A percentile compares a stretch with the other conserved stretches of the same genome.
phyloP scores from a whole-genome alignment of 2,113 vertebrate species.

The Cryptomyrus ogoouensis region DNA sequence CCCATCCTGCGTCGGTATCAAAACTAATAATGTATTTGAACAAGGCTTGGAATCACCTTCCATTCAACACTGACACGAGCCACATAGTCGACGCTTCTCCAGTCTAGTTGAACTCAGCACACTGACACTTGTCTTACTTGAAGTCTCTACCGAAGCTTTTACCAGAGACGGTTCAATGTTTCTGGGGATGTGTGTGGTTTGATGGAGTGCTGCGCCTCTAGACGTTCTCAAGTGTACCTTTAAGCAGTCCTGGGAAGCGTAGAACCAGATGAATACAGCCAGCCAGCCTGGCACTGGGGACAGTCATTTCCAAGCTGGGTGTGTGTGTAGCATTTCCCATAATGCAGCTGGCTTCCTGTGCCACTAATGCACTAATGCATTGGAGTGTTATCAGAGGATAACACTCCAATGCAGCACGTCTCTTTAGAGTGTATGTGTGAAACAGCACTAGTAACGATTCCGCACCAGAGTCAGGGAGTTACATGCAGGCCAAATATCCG shows the following conservation, averaged over 20 bases:
- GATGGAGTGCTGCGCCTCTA: background rate
- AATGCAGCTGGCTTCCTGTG: background rate
- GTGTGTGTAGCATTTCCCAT: background rate
- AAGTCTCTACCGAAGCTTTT: background rate
- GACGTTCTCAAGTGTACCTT: background rate
- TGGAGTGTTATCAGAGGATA: background rate
- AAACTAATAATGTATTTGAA: slow-evolving; percentile 24
- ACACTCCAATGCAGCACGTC: background rate
- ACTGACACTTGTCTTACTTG: slow-evolving; percentile 22
- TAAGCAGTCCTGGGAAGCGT: background rate
- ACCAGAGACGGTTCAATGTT: background rate
- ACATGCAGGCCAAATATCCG: slow-evolving; percentile 20
- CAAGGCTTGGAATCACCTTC: slow-evolving; percentile 51
- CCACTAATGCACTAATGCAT: too few species aligned
- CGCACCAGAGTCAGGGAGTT: background rate
- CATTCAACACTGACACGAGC: slow-evolving; percentile 44
- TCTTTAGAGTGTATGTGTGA: background rate
- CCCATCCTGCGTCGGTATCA: slow-evolving; percentile 33
- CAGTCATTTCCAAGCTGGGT: background rate
- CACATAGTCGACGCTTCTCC: background rate
- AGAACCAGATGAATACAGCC: background rate
- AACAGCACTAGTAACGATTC: background rate
- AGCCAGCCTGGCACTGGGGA: background rate
- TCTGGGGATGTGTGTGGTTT: background rate
- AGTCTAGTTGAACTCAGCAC: background rate